Evolutionary conservation across 1,140 invertebrate species (phyloP), one percentile per base, ranked within the genome.

Genomic region (Leucophenga varia): DNA sequence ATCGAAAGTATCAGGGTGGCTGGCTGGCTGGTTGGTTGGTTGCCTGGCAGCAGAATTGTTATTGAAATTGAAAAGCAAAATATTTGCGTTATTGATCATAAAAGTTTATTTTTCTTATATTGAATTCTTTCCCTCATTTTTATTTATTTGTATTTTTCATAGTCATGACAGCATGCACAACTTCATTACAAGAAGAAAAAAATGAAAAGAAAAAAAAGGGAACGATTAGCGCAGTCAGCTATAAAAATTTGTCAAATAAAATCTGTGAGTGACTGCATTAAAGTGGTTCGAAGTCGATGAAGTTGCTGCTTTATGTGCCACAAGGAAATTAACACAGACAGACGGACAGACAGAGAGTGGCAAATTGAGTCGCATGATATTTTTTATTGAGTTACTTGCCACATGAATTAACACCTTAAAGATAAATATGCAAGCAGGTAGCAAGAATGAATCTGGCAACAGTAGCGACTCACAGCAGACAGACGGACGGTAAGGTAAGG

Each of bases 351-450:
- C n/a, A 43, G 47, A 28, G 31, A 20, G 43, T 42, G 32, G 13
- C 61, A 38, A 63, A 7, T 59, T 54, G 56, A 67, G 63, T 51
- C 51, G 59, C 49, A n/a, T n/a, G n/a, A n/a, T n/a, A n/a, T n/a
- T 55, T 49, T 58, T 64, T 67, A 67, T 67, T 65, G 63, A 65
- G 63, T 54, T 59, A 65, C 60, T 65, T 65, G 57, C 56, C 46
- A 63, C 67, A 67, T 67, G 63, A 67, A 59, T 67, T 67, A 67
- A 65, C 61, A 63, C 63, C 59, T 56, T 44, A n/a, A n/a, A n/a
- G n/a, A n/a, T n/a, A n/a, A n/a, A n/a, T n/a, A n/a, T n/a, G 55
- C 43, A 57, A 47, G 52, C 52, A 43, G 39, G 38, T 20, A 35
- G 54, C 30, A 18, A 16, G 38, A 54, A 47, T 49, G 34, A 37